Evolutionary conservation across 2,797 vertebrate genomes (phyloP), one percentile per base, ranked within the genome.

Genomic region (Miichthys miiuy): DNA sequence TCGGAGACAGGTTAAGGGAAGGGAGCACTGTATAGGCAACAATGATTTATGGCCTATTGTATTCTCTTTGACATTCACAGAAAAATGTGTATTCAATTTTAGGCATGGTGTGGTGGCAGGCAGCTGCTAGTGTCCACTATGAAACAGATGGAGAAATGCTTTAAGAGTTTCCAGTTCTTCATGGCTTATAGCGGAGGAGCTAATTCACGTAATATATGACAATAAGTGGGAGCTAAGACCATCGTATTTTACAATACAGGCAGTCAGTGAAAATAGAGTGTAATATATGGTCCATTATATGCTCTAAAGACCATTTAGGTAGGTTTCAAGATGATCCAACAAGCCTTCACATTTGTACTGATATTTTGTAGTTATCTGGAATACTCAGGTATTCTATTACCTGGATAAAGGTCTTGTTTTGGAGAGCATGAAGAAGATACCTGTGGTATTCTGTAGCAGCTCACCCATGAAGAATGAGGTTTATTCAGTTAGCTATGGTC

Each of bases 81-180:
- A 88, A 78, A 85, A 85, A 87, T 83, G 72, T 89, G 84, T 77
- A 75, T 76, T 78, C 30, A 54, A 73, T 86, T 90, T 87, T n/a
- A 77, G 23, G 55, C 60, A 65, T 52, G 63, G 34, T 68, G 30
- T 68, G 44, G 69, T 57, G 41, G 63, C 50, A 72, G 30, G 51
- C 10, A 14, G 44, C 64, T 61, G 68, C 27, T 62, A 48, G 41
- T 55, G 67, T 85, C 80, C 46, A 68, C 78, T 74, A 46, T 57
- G 51, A 88, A 85, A 84, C 90, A 89, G 82, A 88, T 85, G 87
- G 87, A 78, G 79, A 86, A 89, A 51, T 62, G 52, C 58, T 90
- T 84, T 68, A 8, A 75, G 46, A 60, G 34, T 75, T 72, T 87
- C 51, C 17, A n/a, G 14, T 83, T 77, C 61, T 79, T 75, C 77